Evolutionary conservation across 2,888 invertebrate species (phyloP).

Genomic region (Pammene fasciana): DNA sequence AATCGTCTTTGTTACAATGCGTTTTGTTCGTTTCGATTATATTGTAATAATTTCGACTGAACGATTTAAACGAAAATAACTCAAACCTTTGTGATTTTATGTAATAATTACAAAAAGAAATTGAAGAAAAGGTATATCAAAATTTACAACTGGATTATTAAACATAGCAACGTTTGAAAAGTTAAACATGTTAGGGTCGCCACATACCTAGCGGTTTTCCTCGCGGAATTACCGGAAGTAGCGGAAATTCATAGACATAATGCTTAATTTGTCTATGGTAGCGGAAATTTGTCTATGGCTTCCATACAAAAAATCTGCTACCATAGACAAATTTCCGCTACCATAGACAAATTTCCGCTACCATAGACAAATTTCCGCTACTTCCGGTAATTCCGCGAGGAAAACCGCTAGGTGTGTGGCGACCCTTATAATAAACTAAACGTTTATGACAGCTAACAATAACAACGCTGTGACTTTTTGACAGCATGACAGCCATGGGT

Average conservation of each 20-base stretch:
- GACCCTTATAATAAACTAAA: constrained; percentile 14
- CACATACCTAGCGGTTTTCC: no score
- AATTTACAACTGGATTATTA: background rate
- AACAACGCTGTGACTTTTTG: constrained; percentile 10
- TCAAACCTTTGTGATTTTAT: background rate
- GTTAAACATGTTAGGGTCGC: background rate
- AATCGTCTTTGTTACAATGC: constrained; percentile 10
- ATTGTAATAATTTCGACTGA: background rate
- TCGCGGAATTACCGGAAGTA: no score
- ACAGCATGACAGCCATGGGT: constrained; percentile 15
- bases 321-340: no score
- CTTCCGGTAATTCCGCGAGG: no score
- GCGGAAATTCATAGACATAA: no score
- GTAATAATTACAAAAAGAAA: no score
- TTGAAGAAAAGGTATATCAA: background rate
- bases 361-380: no score
- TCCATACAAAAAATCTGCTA: no score
- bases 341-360: no score
- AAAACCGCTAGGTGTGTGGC: no score
- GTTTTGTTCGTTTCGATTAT: constrained; percentile 27
- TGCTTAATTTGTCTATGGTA: no score
- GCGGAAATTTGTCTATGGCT: no score
- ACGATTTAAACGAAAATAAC: background rate
- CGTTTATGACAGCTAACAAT: constrained; percentile 24
- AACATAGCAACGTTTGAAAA: background rate